Base-by-base conservation (phyloP, 1,140 invertebrate genomes). In the Amyelois transitella region DNA sequence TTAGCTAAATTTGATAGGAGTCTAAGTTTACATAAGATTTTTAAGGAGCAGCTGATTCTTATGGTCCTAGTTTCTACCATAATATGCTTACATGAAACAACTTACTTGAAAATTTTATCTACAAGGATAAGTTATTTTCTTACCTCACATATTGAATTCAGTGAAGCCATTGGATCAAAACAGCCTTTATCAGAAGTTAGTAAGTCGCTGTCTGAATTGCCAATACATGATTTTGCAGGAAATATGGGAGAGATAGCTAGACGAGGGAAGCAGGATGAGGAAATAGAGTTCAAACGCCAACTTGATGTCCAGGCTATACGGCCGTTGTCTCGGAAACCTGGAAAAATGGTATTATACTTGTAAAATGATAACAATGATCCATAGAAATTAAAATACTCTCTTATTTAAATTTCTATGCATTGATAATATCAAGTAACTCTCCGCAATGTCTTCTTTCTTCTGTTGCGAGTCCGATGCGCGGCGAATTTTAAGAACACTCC, bases 191-290 rank as follows among this genome's bases (percentile, higher is more conserved):
- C 90, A 18, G 69, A 58, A 19, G 89, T 87, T 28, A 86, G 72
- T 48, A 72, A 64, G 14, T 60, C 51, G 3, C 65, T 18, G 58
- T 88, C 64, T 25, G 74, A 78, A 1, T 71, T 72, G 51, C 75
- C 81, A 0, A 81, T 54, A 55, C 90, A 91, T 14, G 90, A 85
- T 0, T 63, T 64, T 3, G 58, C 53, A 0, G 81, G 80, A 12
- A 91, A 66, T 62, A 91, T 79, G 0, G 90, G 90, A 22, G 91
- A 63, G 10, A 87, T 88, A 20, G 89, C 55, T 71, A 91, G 90
- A 47, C 81, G 74, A 1, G 89, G 89, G 25, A 77, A 62, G 53
- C 90, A 91, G 1, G 77, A 68, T 7, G 59, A 18, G 10, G 58
- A 14, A 57, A 47, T 1, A 4, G 58, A 53, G 12, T 60, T 65